Base-by-base conservation (phyloP, 2,113 vertebrate species). In the Noturus placidus region DNA sequence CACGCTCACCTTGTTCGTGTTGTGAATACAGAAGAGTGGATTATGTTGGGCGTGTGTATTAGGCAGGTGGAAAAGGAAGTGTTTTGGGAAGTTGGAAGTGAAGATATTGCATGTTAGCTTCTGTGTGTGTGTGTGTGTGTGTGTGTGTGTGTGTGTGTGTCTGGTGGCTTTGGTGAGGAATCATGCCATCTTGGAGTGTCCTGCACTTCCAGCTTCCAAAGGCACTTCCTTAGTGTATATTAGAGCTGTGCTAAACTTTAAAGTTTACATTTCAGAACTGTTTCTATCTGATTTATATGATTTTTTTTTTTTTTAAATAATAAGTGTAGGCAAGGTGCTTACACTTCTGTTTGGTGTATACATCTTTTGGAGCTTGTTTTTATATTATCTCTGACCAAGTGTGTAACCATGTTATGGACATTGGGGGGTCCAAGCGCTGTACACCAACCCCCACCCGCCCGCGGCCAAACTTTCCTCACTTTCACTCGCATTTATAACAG, bases 271-370 rank as follows among this genome's bases (percentile, higher is more conserved):
- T 67, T 30, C 11, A 11, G 20, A 57, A 65, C 11, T 4, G 63
- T 14, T 67, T 67, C n/a, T 33, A 2, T 33, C n/a, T 15, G 65
- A 67, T 33, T 67, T 33, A 15, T 17, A 33, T 46, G 42, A 46
- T 46, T 46, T 46, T 0, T 46, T 46, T 7, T 7, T 46, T 46
- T 46, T 46, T 46, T 8, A 6, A 46, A 46, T 46, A 6, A 46
- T 7, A 46, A 46, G 0, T 11, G 1, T 30, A n/a, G n/a, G n/a
- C n/a, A n/a, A n/a, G n/a, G n/a, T 1, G 27, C n/a, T 4, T n/a
- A 5, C n/a, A 67, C 3, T 25, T 25, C 59, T 27, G 22, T 27
- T 61, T 2, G 7, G 7, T 25, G 59, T 27, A 9, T 22, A 59
- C 6, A 59, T 61, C 20, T 61, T 61, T 27, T 2, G 7, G 25